Percentiles rank a stretch among this genome's conserved stretches.
These are phyloP conservation scores for Cynaeus angustus DNA, from an alignment of 2,888 invertebrate genomes.

Conservation along the genomic window DNA sequence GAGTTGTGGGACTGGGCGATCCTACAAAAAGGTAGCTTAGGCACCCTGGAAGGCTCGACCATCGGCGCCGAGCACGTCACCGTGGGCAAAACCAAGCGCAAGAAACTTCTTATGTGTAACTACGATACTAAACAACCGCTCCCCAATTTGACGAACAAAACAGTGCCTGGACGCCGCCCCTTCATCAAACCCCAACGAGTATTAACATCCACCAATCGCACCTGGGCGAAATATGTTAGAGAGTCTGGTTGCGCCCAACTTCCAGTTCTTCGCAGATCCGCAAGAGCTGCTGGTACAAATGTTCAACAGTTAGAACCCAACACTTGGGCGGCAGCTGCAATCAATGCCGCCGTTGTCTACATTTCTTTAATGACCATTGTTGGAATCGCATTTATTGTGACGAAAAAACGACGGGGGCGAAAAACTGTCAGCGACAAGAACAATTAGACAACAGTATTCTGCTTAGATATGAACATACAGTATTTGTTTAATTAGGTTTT, in stretches of 20 bases:
- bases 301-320: slow-evolving; percentile 56
- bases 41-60: slow-evolving; percentile 79
- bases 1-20: slow-evolving; percentile 85
- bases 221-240: slow-evolving; percentile 83
- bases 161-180: slow-evolving; percentile 73
- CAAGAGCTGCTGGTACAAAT: slow-evolving; percentile 55
- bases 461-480: not conserved
- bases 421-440: slow-evolving; percentile 41
- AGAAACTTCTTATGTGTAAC: slow-evolving; percentile 78
- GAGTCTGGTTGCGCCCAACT: slow-evolving; percentile 76
- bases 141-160: slow-evolving; percentile 73
- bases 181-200: slow-evolving; percentile 76
- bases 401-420: slow-evolving; percentile 44
- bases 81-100: slow-evolving; percentile 77
- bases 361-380: slow-evolving; percentile 67
- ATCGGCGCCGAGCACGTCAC: slow-evolving; percentile 78
- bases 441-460: slow-evolving; percentile 30
- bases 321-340: slow-evolving; percentile 69
- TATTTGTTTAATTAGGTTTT: not conserved
- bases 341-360: slow-evolving; percentile 68
- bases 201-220: slow-evolving; percentile 76
- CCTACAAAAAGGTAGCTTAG: slow-evolving; percentile 78
- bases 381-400: slow-evolving; percentile 55
- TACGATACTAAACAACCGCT: slow-evolving; percentile 77
- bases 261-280: slow-evolving; percentile 56